These are phyloP conservation scores for Sinopyrophorus schimmeli DNA, from an alignment of 2,888 invertebrate species.

Conservation along the genomic window DNA sequence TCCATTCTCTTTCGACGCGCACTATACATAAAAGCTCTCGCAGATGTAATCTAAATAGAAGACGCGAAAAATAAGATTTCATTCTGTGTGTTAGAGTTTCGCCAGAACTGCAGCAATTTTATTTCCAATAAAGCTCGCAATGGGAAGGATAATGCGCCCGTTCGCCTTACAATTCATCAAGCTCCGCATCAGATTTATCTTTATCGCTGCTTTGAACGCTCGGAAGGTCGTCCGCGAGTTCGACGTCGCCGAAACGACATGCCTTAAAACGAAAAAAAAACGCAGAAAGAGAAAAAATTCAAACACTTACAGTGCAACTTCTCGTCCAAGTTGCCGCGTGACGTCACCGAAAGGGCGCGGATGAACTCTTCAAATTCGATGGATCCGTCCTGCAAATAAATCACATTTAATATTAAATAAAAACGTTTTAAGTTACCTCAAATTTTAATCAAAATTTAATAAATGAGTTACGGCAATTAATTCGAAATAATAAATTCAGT, in stretches of 20 bases:
- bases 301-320: slow-evolving; percentile 92
- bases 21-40: too few species aligned
- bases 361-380: slow-evolving; percentile 99
- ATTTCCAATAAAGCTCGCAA: slow-evolving; percentile 20
- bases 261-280: not conserved
- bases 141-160: slow-evolving; percentile 12
- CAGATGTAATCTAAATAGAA: too few species aligned
- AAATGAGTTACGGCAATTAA: too few species aligned
- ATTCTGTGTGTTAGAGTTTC: slow-evolving; percentile 10
- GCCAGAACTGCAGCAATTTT: slow-evolving; percentile 21
- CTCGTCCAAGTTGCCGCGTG: slow-evolving; percentile 96
- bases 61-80: slow-evolving; percentile 17
- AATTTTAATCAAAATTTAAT: too few species aligned
- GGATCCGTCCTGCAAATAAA: slow-evolving; percentile 83
- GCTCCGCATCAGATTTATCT: slow-evolving; percentile 14
- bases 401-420: not conserved
- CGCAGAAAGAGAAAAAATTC: not conserved
- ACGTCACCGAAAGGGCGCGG: slow-evolving; percentile 96
- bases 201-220: not conserved
- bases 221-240: not conserved
- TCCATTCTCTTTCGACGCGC: too few species aligned
- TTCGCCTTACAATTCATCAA: slow-evolving; percentile 17
- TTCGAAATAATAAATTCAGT: too few species aligned
- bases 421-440: too few species aligned
- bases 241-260: too few species aligned